Percentiles rank a stretch among this genome's conserved stretches.
These are phyloP conservation scores for Opisthograptis luteolata DNA, from an alignment of 2,888 invertebrate species.

Conservation along the genomic window DNA sequence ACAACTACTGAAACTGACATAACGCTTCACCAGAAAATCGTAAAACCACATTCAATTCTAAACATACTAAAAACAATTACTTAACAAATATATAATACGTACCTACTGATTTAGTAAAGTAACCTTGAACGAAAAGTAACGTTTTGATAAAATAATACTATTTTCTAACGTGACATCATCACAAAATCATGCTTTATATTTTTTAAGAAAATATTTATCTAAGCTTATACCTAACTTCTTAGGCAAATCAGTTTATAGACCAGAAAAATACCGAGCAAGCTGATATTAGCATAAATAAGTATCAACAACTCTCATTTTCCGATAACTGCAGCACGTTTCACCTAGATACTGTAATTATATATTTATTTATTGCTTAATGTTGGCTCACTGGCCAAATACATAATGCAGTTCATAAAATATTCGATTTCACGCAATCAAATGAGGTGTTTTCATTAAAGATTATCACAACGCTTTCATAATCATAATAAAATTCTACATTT, in stretches of 20 bases:
- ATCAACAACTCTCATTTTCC: slow-evolving; percentile 19
- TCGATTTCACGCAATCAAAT: slow-evolving; percentile 33
- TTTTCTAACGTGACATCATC: too few species aligned
- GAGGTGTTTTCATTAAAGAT: slow-evolving; percentile 24
- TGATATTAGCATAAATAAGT: slow-evolving; percentile 13
- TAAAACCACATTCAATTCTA: too few species aligned
- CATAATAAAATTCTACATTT: slow-evolving; percentile 33
- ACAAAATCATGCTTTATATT: too few species aligned
- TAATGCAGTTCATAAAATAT: slow-evolving; percentile 25
- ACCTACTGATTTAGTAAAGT: too few species aligned
- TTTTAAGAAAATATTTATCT: too few species aligned
- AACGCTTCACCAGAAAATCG: too few species aligned
- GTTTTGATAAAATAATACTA: too few species aligned
- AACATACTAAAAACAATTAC: too few species aligned
- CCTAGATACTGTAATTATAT: slow-evolving; percentile 29
- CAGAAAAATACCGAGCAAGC: background rate
- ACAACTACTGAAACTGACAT: too few species aligned
- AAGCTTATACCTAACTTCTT: background rate
- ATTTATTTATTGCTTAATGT: slow-evolving; percentile 30
- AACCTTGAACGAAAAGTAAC: too few species aligned
- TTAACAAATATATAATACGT: too few species aligned
- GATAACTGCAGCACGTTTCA: slow-evolving; percentile 24
- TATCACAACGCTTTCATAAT: slow-evolving; percentile 22
- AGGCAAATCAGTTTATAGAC: background rate
- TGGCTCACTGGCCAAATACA: slow-evolving; percentile 24